Percentiles rank a stretch among this genome's conserved stretches.
phyloP scores from a whole-genome alignment of 2,888 invertebrate genomes.

The Empis livida region DNA sequence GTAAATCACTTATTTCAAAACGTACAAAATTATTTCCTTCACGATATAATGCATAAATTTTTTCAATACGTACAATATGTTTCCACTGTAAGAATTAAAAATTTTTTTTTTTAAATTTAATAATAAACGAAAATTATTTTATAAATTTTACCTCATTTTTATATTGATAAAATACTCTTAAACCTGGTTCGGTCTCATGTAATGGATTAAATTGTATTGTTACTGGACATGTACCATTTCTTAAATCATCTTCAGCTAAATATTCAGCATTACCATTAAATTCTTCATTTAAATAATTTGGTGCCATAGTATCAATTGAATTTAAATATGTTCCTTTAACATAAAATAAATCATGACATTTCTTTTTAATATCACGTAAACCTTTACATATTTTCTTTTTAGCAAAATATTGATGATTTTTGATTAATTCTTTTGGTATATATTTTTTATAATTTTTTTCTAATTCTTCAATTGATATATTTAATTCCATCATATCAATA shows the following conservation, averaged over 20 bases:
- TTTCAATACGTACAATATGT: slow-evolving; percentile 66
- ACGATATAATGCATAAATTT: slow-evolving; percentile 69
- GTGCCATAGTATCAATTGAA: slow-evolving; percentile 64
- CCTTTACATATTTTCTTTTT: slow-evolving; percentile 61
- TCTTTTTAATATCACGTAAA: slow-evolving; percentile 42
- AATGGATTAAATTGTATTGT: slow-evolving; percentile 51
- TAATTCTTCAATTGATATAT: slow-evolving; percentile 50
- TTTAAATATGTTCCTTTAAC: slow-evolving; percentile 71
- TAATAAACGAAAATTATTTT: not conserved
- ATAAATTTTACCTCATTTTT: slow-evolving; percentile 44
- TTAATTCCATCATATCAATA: slow-evolving; percentile 65
- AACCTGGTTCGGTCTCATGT: slow-evolving; percentile 46
- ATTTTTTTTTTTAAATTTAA: not conserved
- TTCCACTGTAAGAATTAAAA: slow-evolving; percentile 42
- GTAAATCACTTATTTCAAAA: slow-evolving; percentile 48
- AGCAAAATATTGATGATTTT: slow-evolving; percentile 60
- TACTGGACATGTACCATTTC: slow-evolving; percentile 55
- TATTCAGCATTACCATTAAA: slow-evolving; percentile 43
- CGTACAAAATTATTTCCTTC: slow-evolving; percentile 56
- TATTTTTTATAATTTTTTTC: slow-evolving; percentile 70
- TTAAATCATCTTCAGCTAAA: slow-evolving; percentile 42
- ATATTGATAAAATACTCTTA: slow-evolving; percentile 48
- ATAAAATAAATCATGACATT: slow-evolving; percentile 44
- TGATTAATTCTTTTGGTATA: slow-evolving; percentile 65
- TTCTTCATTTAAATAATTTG: slow-evolving; percentile 68